Evolutionary conservation across 2,888 invertebrate species (phyloP), one percentile per base, ranked within the genome.

Genomic region (Polydrusus tereticollis): DNA sequence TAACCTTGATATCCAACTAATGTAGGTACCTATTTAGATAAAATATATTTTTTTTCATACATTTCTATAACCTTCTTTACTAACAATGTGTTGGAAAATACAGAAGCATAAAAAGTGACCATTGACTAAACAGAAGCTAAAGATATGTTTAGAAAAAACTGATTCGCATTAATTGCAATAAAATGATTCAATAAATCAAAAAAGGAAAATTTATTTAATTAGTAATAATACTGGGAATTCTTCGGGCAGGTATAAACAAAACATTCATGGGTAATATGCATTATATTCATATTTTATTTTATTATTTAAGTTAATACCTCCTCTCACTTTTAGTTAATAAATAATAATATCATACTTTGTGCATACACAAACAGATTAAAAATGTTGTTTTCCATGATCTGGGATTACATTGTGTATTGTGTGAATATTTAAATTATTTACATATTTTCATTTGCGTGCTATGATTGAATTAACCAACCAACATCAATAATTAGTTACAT

Each of bases 171-270:
- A 55, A 29, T 36, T 59, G 23, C 60, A 57, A 41, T 55, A 36
- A 57, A 57, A 63, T 63, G 52, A 41, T 41, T 20, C 60, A 62
- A 69, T 63, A 58, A 64, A 21, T 10, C 10, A 45, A 21, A 47
- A 69, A 63, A 72, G 68, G 50, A 69, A 72, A 72, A 72, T 69
- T 74, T 72, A 63, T 59, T 66, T 29, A 47, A 23, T 45, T 62
- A n/a, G n/a, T n/a, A 50, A 74, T 74, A 72, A 74, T 72, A 66
- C 69, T 72, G 69, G 67, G 72, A 72, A 69, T 67, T 59, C 66
- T 62, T 63, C 69, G 58, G 52, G 64, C 69, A 66, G 12, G 70
- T 41, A 18, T 23, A 43, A 21, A 64, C 43, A 65, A 70, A 69
- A 62, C 62, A n/a, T n/a, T n/a, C n/a, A 62, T 62, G 38, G 47